Base-by-base conservation (phyloP, 2,888 invertebrate genomes). In the Torymus aiolomorphi region DNA sequence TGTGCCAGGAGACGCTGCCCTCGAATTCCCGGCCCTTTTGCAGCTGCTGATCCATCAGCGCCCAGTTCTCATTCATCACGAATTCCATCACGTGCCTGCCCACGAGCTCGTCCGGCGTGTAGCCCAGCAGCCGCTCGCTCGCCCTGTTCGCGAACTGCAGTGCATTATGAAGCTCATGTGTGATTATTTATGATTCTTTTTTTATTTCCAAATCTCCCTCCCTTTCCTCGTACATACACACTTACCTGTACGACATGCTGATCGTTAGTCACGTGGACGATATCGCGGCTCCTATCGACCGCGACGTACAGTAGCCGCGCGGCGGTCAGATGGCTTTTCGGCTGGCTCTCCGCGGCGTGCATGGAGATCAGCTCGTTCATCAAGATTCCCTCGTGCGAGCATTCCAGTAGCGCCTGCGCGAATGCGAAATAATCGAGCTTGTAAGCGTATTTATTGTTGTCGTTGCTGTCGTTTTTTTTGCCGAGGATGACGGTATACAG, bases 261-360 rank as follows among this genome's bases (percentile, higher is more conserved):
- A 86, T 96, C 95, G 89, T 97, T 96, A 20, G 97, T 97, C 84
- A 98, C 94, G 84, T 97, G 95, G 18, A 98, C 94, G 84, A 97
- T 94, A 90, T 98, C 97, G 79, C 94, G 93, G 87, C 96, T 95
- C 88, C 95, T 94, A 90, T 97, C 97, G 74, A 96, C 92, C n/a
- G 97, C 97, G 31, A 95, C 94, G 84, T 96, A 95, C 18, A 98
- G 93, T 5, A 97, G 95, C 85, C 95, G 94, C 20, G 94, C 93
- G 0, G 97, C 95, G 63, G 95, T 94, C 81, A 97, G 93, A 88
- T 96, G 96, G 88, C 95, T 93, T 84, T 95, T 94, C 67, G 95
- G 93, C 77, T 94, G 91, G 62, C 97, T 93, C 84, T 97, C 96
- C 84, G 95, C 94, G 84, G 95, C 93, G 83, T 96, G 94, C 85